phyloP scores from a whole-genome alignment of 2,888 invertebrate species.

The Andrena camellia region DNA sequence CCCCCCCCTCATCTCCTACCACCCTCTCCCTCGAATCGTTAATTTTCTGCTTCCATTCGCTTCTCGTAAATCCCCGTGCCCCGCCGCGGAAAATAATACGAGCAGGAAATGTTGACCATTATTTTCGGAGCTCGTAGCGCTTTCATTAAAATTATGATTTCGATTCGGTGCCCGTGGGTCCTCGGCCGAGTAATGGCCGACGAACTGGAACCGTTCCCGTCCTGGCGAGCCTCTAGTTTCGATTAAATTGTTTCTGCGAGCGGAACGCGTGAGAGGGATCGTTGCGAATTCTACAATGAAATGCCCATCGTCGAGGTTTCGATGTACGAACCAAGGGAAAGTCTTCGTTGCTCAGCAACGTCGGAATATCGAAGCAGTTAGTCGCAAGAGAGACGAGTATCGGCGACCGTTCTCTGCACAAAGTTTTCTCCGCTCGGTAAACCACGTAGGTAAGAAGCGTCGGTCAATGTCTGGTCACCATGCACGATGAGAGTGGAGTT shows the following conservation, averaged over 20 bases:
- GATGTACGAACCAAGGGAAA: not conserved
- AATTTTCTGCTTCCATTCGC: conserved; percentile 85
- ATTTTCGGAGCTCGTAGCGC: conserved; percentile 80
- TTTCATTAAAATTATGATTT: conserved; percentile 80
- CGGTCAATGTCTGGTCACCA: conserved; percentile 61
- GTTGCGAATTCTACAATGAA: not conserved
- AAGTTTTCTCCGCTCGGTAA: conserved; percentile 22
- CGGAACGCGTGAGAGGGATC: not conserved
- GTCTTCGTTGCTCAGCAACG: not conserved
- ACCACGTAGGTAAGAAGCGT: conserved; percentile 42
- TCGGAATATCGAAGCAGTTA: not conserved
- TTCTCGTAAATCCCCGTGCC: conserved; percentile 83
- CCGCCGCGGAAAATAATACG: conserved; percentile 83
- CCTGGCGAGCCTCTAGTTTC: too few species aligned
- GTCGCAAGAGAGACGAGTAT: not conserved
- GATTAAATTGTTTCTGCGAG: too few species aligned
- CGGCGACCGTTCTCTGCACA: not conserved
- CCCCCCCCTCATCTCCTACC: conserved; percentile 51
- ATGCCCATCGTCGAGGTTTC: too few species aligned
- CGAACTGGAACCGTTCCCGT: not conserved
- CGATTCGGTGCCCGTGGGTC: conserved; percentile 47
- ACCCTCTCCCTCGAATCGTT: conserved; percentile 81
- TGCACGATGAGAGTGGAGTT: conserved; percentile 66
- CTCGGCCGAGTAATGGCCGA: conserved; percentile 7
- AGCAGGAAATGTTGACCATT: conserved; percentile 85